Evolutionary conservation across 64 coral and sea anemone genomes (phyloP).

Genomic region (Porites lutea): DNA sequence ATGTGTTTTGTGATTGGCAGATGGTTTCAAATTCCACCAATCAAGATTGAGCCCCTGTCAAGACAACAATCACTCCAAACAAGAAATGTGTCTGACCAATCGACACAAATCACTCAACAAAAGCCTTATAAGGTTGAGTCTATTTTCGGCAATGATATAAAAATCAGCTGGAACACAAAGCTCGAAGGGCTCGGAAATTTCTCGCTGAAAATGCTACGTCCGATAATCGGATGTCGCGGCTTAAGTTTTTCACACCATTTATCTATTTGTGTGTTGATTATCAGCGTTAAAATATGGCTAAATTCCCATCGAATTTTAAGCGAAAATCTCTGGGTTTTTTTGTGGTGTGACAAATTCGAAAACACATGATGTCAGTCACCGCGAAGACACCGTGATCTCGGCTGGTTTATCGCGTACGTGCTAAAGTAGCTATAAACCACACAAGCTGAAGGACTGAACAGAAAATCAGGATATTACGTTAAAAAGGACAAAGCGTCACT

Average conservation of each 20-base stretch:
- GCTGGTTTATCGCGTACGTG: slow-evolving; percentile 48
- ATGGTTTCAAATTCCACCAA: slow-evolving; percentile 66
- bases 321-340: background rate
- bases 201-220: background rate
- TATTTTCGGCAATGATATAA: slow-evolving; percentile 97
- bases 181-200: slow-evolving; percentile 1
- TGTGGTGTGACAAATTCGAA: slow-evolving; percentile 23
- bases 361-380: slow-evolving; percentile 39
- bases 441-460: background rate
- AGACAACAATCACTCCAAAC: slow-evolving; percentile 91
- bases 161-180: slow-evolving; percentile 84
- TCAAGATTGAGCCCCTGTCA: slow-evolving; percentile 61
- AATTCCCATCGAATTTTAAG: background rate
- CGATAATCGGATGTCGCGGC: background rate
- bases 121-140: slow-evolving; percentile 88
- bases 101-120: slow-evolving; percentile 55
- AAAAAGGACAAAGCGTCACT: slow-evolving; percentile 26
- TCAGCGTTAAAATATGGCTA: background rate
- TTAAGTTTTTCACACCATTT: background rate
- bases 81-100: slow-evolving; percentile 86
- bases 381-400: slow-evolving; percentile 21
- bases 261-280: background rate
- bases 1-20: slow-evolving; percentile 47
- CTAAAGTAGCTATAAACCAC: background rate
- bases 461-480: slow-evolving; percentile 23